Conservation (phyloP, 2,888 invertebrate genomes). For the Amblyjoppa fuscipennis region DNA sequence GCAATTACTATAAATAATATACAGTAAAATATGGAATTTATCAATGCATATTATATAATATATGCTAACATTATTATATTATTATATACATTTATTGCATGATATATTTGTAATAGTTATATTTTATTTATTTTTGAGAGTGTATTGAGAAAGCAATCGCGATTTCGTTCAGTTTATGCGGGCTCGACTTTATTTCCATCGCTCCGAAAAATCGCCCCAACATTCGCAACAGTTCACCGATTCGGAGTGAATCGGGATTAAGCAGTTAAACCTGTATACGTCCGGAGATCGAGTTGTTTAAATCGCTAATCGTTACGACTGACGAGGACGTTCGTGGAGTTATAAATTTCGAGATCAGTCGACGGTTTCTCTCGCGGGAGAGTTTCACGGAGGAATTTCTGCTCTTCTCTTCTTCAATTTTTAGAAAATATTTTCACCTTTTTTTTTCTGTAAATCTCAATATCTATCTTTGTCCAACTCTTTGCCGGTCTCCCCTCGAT, state of each 20-base stretch:
- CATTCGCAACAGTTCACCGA: constrained; percentile 14
- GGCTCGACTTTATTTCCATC: background rate
- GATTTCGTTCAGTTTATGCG: too few species aligned
- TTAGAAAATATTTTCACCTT: constrained; percentile 16
- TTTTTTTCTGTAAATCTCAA: background rate
- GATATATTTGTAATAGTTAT: too few species aligned
- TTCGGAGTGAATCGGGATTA: background rate
- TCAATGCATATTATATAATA: too few species aligned
- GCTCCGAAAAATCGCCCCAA: background rate
- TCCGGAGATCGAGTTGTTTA: constrained; percentile 51
- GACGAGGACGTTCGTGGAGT: constrained; percentile 55
- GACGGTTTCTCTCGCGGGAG: constrained; percentile 70
- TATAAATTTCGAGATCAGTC: constrained; percentile 71
- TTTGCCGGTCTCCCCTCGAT: constrained; percentile 35
- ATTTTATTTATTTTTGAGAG: too few species aligned
- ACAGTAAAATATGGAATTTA: too few species aligned
- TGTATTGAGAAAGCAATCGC: too few species aligned
- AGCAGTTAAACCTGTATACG: constrained; percentile 39
- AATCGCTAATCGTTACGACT: constrained; percentile 65
- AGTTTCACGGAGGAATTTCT: constrained; percentile 63
- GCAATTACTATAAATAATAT: too few species aligned
- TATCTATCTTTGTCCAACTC: constrained; percentile 14
- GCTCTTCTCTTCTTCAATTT: background rate
- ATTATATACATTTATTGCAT: too few species aligned
- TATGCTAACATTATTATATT: too few species aligned